Evolutionary conservation across 2,797 vertebrate species (phyloP).

Genomic region (Gymnocypris eckloni): DNA sequence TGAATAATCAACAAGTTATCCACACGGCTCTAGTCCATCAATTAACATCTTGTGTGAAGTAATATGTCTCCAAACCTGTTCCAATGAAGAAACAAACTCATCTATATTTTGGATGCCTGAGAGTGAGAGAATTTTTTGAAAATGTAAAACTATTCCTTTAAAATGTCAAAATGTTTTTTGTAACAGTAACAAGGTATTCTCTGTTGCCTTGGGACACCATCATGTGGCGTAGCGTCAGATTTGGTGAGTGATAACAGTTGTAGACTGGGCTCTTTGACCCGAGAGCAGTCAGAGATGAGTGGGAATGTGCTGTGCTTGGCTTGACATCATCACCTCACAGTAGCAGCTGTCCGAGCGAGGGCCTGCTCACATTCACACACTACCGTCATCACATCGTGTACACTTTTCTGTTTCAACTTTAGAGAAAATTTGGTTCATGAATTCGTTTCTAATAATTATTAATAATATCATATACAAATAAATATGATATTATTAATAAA

Average conservation of each 20-base stretch:
- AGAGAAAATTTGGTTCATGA: not conserved
- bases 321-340: conserved; percentile 64
- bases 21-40: not conserved
- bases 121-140: not conserved
- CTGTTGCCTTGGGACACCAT: conserved; percentile 9
- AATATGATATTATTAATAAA: not conserved
- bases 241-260: conserved; percentile 49
- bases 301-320: conserved; percentile 53
- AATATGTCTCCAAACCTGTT: not conserved
- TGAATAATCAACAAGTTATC: not conserved
- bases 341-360: conserved; percentile 55
- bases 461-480: no score
- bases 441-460: no score
- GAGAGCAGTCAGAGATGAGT: conserved; percentile 66
- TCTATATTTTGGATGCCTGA: not conserved
- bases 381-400: conserved; percentile 6
- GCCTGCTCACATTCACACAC: not conserved
- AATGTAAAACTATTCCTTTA: not conserved
- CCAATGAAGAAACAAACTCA: not conserved
- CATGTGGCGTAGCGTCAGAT: conserved; percentile 23
- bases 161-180: not conserved
- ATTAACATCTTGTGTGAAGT: not conserved
- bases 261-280: conserved; percentile 58
- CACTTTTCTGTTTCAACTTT: not conserved
- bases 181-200: not conserved